Conservation (phyloP, 2,113 vertebrate genomes). For the Calidris pygmaea region DNA sequence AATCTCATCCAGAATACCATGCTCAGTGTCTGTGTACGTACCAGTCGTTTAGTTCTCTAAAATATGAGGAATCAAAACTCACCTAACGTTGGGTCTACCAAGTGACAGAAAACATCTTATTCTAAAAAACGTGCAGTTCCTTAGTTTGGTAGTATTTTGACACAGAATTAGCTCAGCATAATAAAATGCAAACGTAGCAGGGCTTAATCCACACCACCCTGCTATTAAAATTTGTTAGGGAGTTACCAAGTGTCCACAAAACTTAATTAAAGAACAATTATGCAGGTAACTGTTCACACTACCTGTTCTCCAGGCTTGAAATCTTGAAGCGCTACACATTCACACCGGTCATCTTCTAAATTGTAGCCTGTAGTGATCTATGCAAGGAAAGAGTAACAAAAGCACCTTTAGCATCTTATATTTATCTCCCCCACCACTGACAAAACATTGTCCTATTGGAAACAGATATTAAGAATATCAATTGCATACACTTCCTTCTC, state of each 20-base stretch:
- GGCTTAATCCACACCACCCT: background rate
- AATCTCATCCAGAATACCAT: background rate
- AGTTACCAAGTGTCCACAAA: background rate
- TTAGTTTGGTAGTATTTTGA: background rate
- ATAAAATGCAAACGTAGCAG: background rate
- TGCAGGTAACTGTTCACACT: background rate
- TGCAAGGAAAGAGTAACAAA: background rate
- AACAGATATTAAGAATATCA: background rate
- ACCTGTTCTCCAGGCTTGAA: constrained; percentile 94
- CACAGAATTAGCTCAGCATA: background rate
- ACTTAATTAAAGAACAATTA: background rate
- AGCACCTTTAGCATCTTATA: background rate
- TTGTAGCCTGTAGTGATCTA: constrained; percentile 99
- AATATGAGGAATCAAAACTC: background rate
- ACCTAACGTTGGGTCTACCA: background rate
- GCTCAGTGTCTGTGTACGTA: background rate
- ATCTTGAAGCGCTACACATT: constrained; percentile 93
- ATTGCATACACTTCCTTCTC: background rate
- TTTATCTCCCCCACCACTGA: background rate
- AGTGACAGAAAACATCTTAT: background rate
- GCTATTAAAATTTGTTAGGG: background rate
- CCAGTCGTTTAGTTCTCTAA: background rate
- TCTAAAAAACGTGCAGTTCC: background rate
- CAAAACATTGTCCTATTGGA: background rate
- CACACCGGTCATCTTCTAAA: constrained; percentile 96